phyloP scores from a whole-genome alignment of 1,140 invertebrate species.

The Euura lappo region DNA sequence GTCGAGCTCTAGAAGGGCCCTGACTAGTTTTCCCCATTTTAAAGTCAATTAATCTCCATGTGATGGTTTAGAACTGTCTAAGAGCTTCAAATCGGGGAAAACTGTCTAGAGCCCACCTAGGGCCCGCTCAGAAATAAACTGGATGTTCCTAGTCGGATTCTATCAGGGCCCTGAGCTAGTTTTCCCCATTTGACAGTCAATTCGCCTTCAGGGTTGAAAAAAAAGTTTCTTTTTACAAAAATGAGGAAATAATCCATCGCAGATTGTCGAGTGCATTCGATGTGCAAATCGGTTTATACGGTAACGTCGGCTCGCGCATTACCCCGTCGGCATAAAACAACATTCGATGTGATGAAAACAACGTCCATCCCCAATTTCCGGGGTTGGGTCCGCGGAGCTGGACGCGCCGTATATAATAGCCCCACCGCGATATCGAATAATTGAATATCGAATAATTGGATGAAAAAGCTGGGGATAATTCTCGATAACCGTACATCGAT shows the following conservation, averaged over 20 bases:
- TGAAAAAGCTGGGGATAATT: neutral
- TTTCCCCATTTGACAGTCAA: too few species aligned
- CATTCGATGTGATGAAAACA: conserved; percentile 7
- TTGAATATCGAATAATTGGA: neutral
- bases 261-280: conserved; percentile 40
- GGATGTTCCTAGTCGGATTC: too few species aligned
- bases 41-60: too few species aligned
- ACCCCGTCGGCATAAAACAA: conserved; percentile 8
- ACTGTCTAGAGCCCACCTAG: too few species aligned
- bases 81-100: too few species aligned
- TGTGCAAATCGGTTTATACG: conserved; percentile 47
- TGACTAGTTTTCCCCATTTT: too few species aligned
- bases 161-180: too few species aligned
- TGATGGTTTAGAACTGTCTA: too few species aligned
- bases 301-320: conserved; percentile 13
- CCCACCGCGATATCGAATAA: neutral
- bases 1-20: too few species aligned
- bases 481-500: neutral
- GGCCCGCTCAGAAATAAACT: too few species aligned
- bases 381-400: neutral
- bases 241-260: neutral
- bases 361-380: neutral
- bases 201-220: too few species aligned
- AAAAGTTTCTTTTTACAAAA: neutral
- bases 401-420: neutral